A percentile compares a stretch with the other conserved stretches of the same genome.
These are phyloP conservation scores for Colius striatus DNA, from an alignment of 2,113 vertebrate species.

Conservation along the genomic window DNA sequence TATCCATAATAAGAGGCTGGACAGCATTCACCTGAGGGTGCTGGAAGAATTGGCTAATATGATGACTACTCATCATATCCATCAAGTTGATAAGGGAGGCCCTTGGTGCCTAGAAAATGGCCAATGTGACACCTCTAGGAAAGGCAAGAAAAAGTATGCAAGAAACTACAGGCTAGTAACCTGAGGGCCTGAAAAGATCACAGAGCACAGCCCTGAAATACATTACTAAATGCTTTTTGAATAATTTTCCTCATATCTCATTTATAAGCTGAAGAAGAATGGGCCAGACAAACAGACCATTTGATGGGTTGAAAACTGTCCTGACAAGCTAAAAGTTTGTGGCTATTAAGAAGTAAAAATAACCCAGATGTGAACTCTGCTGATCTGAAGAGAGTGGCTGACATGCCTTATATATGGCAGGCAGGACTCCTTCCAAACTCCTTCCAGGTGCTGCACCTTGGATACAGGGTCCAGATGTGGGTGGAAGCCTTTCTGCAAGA, in stretches of 20 bases:
- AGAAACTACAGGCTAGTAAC: not conserved
- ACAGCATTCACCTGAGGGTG: not conserved
- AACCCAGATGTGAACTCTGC: not conserved
- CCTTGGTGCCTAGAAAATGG: not conserved
- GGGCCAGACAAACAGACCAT: not conserved
- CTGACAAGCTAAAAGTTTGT: not conserved
- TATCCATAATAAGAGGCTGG: not conserved
- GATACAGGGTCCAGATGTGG: not conserved
- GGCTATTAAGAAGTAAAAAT: not conserved
- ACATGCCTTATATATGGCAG: not conserved
- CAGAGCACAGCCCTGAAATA: not conserved
- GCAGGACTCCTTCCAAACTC: not conserved
- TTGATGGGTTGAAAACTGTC: not conserved
- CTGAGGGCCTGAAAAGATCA: not conserved
- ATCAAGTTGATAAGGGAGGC: not conserved
- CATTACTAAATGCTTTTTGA: not conserved
- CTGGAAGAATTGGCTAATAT: not conserved
- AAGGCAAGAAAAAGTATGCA: not conserved
- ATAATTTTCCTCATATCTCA: not conserved
- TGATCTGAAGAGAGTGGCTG: not conserved
- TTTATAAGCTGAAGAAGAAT: not conserved
- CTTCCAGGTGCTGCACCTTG: not conserved
- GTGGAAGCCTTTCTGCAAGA: not conserved
- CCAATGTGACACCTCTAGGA: not conserved
- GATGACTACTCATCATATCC: not conserved